A percentile compares a stretch with the other conserved stretches of the same genome.
Evolutionary conservation across 2,888 invertebrate genomes (phyloP).

Genomic region (Cecidostiba fungosa): DNA sequence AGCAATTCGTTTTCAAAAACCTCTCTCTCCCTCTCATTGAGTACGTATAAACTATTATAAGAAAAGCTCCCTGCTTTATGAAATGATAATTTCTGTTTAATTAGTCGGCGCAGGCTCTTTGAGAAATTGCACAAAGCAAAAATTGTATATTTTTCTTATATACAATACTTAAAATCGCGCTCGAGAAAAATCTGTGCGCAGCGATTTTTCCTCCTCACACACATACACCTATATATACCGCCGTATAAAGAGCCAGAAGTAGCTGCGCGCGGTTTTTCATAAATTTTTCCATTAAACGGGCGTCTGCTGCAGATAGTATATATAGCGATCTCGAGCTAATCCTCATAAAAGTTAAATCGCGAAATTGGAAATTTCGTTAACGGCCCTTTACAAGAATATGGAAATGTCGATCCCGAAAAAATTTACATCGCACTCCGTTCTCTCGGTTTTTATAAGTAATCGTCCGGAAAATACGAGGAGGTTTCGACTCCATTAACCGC

Average conservation of each 20-base stretch:
- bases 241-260: constrained; percentile 26
- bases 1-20: constrained; percentile 28
- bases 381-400: constrained; percentile 45
- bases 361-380: constrained; percentile 21
- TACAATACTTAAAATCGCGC: too few relatives aligned
- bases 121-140: too few relatives aligned
- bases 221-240: too few relatives aligned
- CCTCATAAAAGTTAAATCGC: constrained; percentile 48
- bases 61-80: background rate
- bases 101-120: too few relatives aligned
- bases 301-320: too few relatives aligned
- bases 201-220: constrained; percentile 12
- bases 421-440: constrained; percentile 47
- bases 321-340: constrained; percentile 40
- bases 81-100: background rate
- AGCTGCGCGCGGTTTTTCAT: constrained; percentile 10
- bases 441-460: constrained; percentile 60
- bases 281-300: constrained; percentile 26
- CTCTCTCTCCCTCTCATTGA: background rate
- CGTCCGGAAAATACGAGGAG: constrained; percentile 61
- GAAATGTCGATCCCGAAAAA: constrained; percentile 54
- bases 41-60: background rate
- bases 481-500: constrained; percentile 63
- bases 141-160: too few relatives aligned
- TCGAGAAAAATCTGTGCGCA: background rate